These are phyloP conservation scores for Celastrina argiolus DNA, from an alignment of 2,888 invertebrate genomes.

Conservation along the genomic window DNA sequence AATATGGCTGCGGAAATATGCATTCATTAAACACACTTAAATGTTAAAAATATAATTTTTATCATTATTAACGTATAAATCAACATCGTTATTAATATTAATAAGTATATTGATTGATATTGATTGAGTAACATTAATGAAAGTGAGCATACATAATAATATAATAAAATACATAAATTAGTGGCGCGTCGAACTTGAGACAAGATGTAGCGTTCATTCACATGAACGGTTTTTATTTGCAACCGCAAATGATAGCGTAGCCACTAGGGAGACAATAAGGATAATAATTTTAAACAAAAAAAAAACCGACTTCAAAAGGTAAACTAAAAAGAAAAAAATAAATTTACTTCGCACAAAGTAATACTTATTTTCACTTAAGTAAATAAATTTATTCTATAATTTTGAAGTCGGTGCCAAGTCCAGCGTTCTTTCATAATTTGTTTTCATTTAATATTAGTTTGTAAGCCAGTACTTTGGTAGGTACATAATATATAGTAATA, in stretches of 20 bases:
- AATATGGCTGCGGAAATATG: not conserved
- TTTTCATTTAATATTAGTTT: no score
- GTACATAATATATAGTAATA: no score
- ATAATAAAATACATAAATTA: not conserved
- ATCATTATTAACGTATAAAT: constrained; percentile 2
- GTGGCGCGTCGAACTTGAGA: not conserved
- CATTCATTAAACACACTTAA: not conserved
- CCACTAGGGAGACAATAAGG: no score
- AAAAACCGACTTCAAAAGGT: no score
- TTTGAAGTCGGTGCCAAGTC: no score
- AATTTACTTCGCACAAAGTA: no score
- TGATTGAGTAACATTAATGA: constrained; percentile 11
- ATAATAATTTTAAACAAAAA: no score
- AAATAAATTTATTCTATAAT: no score
- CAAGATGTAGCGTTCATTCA: not conserved
- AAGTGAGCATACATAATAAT: not conserved
- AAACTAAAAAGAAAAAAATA: no score
- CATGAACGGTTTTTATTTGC: not conserved
- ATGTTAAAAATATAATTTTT: not conserved
- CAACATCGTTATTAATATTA: constrained; percentile 4
- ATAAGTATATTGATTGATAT: constrained; percentile 6
- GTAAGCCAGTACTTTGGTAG: no score
- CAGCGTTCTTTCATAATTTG: no score
- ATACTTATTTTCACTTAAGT: no score
- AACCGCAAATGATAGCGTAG: not conserved